Conservation (phyloP, 2,113 vertebrate species). For the Eidolon helvum region DNA sequence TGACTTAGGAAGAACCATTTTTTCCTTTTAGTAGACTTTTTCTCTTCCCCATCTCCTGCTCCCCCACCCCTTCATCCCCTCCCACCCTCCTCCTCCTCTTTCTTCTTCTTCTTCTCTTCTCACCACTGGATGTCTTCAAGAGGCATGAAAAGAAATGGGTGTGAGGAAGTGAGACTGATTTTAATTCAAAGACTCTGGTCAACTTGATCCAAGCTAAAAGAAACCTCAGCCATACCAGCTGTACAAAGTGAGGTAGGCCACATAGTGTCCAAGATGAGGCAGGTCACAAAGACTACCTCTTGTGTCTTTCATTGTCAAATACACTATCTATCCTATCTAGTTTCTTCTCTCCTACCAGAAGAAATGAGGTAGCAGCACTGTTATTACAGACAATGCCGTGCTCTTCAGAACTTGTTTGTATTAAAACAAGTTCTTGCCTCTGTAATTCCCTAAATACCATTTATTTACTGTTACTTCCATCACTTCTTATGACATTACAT, state of each 20-base stretch:
- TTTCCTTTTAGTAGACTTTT: not conserved
- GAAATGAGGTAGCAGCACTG: not conserved
- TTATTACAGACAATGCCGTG: not conserved
- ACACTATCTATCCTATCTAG: not conserved
- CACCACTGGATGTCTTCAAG: not conserved
- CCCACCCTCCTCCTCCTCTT: not conserved
- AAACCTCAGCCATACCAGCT: not conserved
- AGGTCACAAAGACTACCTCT: not conserved
- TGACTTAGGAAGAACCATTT: not conserved
- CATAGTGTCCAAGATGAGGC: not conserved
- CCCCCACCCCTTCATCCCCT: not conserved
- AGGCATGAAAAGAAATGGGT: not conserved
- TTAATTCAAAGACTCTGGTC: not conserved
- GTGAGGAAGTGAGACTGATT: not conserved
- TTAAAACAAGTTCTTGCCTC: not conserved
- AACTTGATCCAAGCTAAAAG: not conserved
- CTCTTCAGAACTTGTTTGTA: not conserved
- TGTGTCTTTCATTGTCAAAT: not conserved
- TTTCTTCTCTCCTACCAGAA: not conserved
- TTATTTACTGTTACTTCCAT: not conserved
- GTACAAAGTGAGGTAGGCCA: not conserved
- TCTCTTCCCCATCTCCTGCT: not conserved
- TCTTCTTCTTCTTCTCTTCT: not conserved
- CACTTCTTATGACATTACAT: not conserved
- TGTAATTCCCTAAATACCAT: not conserved